A percentile compares a stretch with the other conserved stretches of the same genome.
phyloP scores from a whole-genome alignment of 2,888 invertebrate species.

The Tetranychus truncatus region DNA sequence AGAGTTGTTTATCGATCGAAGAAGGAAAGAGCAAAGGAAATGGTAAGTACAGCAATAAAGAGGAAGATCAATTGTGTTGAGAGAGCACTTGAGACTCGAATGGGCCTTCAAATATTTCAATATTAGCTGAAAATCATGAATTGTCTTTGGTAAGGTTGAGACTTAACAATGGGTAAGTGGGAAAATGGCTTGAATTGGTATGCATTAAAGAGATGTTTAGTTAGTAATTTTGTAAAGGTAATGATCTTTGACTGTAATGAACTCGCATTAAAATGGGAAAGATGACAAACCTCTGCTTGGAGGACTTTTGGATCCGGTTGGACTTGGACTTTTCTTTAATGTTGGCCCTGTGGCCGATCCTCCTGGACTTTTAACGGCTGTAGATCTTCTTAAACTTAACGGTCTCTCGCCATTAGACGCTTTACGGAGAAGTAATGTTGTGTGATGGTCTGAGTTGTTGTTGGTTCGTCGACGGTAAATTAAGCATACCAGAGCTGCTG shows the following conservation, averaged over 20 bases:
- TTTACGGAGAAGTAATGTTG: constrained; percentile 20
- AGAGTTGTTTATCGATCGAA: too few species aligned
- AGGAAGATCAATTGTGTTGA: too few species aligned
- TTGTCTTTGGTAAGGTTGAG: too few species aligned
- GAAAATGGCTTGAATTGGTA: neutral
- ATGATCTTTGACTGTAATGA: neutral
- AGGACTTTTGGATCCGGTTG: constrained; percentile 40
- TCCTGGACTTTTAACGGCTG: constrained; percentile 67
- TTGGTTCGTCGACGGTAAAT: neutral
- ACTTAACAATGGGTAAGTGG: too few species aligned
- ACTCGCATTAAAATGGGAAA: neutral
- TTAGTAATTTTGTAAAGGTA: neutral
- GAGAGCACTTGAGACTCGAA: neutral
- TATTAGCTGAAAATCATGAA: too few species aligned
- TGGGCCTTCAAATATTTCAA: neutral
- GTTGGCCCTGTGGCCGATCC: constrained; percentile 42
- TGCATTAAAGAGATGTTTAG: neutral
- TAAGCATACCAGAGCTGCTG: constrained; percentile 1
- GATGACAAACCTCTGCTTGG: constrained; percentile 16
- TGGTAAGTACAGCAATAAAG: too few species aligned
- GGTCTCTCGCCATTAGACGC: constrained; percentile 23
- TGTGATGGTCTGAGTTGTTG: constrained; percentile 21
- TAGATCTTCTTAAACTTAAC: constrained; percentile 36
- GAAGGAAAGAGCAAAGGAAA: too few species aligned
- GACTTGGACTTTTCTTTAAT: constrained; percentile 78